Evolutionary conservation across 2,113 vertebrate genomes (phyloP).

Genomic region (Megalops atlanticus): DNA sequence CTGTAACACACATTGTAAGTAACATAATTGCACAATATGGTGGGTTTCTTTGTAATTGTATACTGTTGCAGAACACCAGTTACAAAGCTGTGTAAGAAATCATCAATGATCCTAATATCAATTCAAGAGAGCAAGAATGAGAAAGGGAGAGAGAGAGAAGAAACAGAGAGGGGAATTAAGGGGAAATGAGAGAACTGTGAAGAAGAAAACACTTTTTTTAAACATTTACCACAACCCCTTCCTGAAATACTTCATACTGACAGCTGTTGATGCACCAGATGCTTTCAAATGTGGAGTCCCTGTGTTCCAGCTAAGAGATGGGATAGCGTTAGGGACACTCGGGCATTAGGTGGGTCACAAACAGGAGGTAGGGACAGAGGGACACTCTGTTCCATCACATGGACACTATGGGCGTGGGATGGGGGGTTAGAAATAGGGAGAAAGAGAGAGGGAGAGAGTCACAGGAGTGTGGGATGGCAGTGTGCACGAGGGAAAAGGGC

Average conservation of each 20-base stretch:
- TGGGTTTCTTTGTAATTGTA: too few relatives aligned
- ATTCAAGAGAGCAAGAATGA: too few relatives aligned
- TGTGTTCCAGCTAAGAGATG: neutral
- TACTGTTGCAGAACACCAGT: too few relatives aligned
- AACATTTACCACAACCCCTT: neutral
- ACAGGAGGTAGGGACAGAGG: neutral
- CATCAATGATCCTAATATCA: too few relatives aligned
- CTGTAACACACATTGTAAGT: too few relatives aligned
- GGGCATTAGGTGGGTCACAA: too few relatives aligned
- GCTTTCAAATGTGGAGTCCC: neutral
- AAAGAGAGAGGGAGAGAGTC: neutral
- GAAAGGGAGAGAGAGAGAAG: neutral
- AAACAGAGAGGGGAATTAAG: neutral
- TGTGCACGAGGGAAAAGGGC: too few relatives aligned
- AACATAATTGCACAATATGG: too few relatives aligned
- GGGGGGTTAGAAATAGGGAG: neutral
- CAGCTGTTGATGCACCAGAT: neutral
- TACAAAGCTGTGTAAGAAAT: too few relatives aligned
- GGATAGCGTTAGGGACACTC: too few relatives aligned
- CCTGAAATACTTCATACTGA: neutral
- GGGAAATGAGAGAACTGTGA: neutral
- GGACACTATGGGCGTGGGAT: too few relatives aligned
- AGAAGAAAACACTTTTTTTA: neutral
- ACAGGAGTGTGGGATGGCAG: neutral
- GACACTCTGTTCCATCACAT: too few relatives aligned